These are phyloP conservation scores for Hymenochirus boettgeri DNA, from an alignment of 2,113 vertebrate species.

Conservation along the genomic window DNA sequence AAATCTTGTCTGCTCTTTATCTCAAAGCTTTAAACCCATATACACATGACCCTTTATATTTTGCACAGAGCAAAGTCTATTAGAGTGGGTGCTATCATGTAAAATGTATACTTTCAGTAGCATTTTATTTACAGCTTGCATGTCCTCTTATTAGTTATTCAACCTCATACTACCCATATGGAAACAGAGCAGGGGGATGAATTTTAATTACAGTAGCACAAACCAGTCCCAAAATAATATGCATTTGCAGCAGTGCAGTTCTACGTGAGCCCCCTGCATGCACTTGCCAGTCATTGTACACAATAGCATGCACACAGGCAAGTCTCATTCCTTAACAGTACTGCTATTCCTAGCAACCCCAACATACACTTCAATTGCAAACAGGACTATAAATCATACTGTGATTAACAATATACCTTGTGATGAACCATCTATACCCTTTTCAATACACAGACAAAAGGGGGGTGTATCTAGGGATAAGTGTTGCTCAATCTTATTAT, in stretches of 20 bases:
- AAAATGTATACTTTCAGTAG: neutral
- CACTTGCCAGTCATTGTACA: neutral
- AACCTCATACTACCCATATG: neutral
- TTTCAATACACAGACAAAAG: neutral
- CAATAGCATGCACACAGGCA: neutral
- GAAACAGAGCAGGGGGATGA: neutral
- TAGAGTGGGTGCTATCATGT: too few species aligned
- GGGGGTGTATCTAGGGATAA: neutral
- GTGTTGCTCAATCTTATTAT: neutral
- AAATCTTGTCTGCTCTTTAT: neutral
- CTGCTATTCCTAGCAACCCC: neutral
- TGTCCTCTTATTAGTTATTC: neutral
- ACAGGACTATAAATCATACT: neutral
- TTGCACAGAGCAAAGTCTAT: neutral
- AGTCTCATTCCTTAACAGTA: too few species aligned
- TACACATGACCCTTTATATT: neutral
- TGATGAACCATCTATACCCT: neutral
- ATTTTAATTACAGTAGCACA: constrained; percentile 5
- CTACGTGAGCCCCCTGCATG: neutral
- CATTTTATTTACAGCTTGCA: neutral
- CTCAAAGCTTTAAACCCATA: neutral
- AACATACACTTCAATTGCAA: neutral
- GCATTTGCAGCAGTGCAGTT: neutral
- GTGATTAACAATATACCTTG: neutral
- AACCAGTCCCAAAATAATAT: constrained; percentile 5